Percentiles rank a stretch among this genome's conserved stretches.
phyloP scores from a whole-genome alignment of 2,797 vertebrate genomes.

The Lutjanus argentimaculatus region DNA sequence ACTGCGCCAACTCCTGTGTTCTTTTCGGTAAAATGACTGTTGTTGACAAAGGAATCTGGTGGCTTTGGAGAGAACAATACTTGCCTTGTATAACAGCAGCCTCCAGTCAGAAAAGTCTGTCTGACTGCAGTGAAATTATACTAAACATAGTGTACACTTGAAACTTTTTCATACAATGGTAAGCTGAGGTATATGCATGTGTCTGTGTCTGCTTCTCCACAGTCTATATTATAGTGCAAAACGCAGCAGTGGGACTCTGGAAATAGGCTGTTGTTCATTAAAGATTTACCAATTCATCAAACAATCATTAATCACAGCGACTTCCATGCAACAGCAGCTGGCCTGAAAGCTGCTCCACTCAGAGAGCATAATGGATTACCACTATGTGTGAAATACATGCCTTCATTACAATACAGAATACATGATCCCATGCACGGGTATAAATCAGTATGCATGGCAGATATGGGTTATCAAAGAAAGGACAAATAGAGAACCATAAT shows the following conservation, averaged over 20 bases:
- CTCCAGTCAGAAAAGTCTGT: too few relatives aligned
- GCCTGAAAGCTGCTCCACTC: background rate
- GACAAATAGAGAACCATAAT: too few relatives aligned
- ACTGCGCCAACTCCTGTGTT: too few relatives aligned
- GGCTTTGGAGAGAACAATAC: too few relatives aligned
- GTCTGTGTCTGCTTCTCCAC: too few relatives aligned
- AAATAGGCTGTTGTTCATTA: slow-evolving; percentile 28
- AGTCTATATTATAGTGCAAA: background rate
- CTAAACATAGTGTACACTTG: too few relatives aligned
- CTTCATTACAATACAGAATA: slow-evolving; percentile 15
- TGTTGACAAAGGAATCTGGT: too few relatives aligned
- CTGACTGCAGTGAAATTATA: too few relatives aligned
- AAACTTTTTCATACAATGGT: background rate
- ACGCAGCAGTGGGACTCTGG: background rate
- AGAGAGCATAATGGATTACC: slow-evolving; percentile 16
- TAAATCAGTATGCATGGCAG: background rate
- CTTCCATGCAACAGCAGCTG: slow-evolving; percentile 8
- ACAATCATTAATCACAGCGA: slow-evolving; percentile 37
- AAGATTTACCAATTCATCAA: slow-evolving; percentile 41
- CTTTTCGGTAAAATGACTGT: too few relatives aligned
- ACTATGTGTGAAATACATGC: background rate
- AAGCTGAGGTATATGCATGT: background rate
- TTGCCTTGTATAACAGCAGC: too few relatives aligned
- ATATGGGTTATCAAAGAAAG: background rate
- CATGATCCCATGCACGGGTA: background rate